phyloP scores from a whole-genome alignment of 1,140 invertebrate genomes.

The Cherax quadricarinatus region DNA sequence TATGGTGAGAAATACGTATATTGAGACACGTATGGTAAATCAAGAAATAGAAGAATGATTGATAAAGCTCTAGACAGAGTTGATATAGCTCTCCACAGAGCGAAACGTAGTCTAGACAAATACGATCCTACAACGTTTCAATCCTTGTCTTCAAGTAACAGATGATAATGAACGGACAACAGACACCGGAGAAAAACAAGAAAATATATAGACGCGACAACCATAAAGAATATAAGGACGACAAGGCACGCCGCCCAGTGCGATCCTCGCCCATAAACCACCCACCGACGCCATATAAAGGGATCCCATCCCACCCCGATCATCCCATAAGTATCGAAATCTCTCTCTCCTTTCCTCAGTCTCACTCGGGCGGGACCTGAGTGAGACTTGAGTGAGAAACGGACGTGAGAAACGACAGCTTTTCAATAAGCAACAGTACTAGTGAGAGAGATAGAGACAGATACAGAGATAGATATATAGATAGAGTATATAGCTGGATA shows the following conservation, averaged over 20 bases:
- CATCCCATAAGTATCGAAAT: neutral
- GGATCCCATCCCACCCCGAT: neutral
- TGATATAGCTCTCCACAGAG: no score
- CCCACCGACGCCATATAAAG: neutral
- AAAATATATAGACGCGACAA: neutral
- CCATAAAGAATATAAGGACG: constrained; percentile 3
- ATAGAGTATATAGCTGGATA: no score
- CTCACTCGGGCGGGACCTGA: neutral
- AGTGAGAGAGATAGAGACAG: neutral
- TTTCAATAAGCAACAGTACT: neutral
- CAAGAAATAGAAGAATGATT: no score
- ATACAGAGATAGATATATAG: no score
- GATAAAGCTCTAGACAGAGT: no score
- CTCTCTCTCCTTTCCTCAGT: neutral
- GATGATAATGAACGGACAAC: no score
- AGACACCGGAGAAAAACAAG: neutral
- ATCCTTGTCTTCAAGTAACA: no score
- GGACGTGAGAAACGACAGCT: neutral
- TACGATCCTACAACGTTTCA: no score
- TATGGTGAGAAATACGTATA: no score
- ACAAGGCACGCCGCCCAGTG: neutral
- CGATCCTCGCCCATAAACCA: neutral
- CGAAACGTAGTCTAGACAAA: no score
- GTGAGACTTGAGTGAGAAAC: constrained; percentile 5
- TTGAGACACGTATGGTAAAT: no score